Evolutionary conservation across 1,140 invertebrate genomes (phyloP), one percentile per base, ranked within the genome.

Genomic region (Halesus radiatus): DNA sequence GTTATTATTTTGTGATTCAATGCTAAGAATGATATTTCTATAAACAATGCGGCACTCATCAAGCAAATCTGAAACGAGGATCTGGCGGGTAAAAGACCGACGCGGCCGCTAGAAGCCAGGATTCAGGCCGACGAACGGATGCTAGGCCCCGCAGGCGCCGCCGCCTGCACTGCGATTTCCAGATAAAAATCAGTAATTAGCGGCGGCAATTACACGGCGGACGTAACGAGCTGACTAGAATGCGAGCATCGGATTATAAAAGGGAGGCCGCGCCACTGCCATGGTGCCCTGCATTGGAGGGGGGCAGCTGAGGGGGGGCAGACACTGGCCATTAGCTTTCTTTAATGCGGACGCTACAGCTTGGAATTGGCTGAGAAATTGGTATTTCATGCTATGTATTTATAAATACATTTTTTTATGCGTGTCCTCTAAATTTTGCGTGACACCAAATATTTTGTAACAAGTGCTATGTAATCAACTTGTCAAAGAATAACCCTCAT

Each of bases 111-210:
- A 26, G 26, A 45, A 45, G 37, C 37, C 23, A 8, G 16, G 1
- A 10, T 18, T 23, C 1, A 23, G 15, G 26, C 22, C 1, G 62
- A 26, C 6, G 3, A 13, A 22, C 26, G 23, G 26, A 45, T 22
- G 45, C 50, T 76, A 26, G 26, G 62, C 53, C 32, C 37, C 15
- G 64, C 3, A 26, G 60, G 16, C n/a, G 56, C 64, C 75, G 20
- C 60, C 52, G 54, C 45, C 80, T 76, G 76, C 68, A 72, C 70
- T 66, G 60, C 68, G 26, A 79, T 62, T 53, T 68, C 37, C 68
- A 32, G 82, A 83, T 83, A 83, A 83, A 83, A 83, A 83, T 83
- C 82, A 81, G 82, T 81, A 83, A 83, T 83, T 83, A 83, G 82
- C 82, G 29, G 45, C 56, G 74, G 82, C 82, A 83, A 83, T 83